Conservation (phyloP, 2,113 vertebrate genomes). For the Prunella himalayana region DNA sequence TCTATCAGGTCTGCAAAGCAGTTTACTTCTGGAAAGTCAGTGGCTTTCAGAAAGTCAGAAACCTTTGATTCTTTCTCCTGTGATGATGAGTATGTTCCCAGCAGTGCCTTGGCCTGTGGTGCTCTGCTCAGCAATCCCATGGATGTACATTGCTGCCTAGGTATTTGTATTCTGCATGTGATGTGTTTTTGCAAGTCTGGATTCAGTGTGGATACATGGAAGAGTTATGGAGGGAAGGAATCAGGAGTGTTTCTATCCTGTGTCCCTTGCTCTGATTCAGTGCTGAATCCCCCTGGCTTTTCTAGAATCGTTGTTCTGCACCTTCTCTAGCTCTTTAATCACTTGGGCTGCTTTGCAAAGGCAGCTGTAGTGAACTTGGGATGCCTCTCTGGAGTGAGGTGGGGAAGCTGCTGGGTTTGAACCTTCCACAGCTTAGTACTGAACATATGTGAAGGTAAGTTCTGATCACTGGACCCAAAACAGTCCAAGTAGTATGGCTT, state of each 20-base stretch:
- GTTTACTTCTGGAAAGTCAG: background rate
- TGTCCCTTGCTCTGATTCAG: background rate
- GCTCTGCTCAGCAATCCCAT: background rate
- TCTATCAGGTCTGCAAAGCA: background rate
- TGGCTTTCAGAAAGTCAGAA: background rate
- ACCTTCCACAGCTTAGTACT: background rate
- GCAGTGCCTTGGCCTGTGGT: background rate
- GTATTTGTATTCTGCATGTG: background rate
- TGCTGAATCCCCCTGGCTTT: background rate
- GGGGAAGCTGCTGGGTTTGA: background rate
- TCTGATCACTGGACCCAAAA: background rate
- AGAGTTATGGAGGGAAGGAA: background rate
- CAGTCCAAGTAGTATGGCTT: background rate
- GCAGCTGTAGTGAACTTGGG: background rate
- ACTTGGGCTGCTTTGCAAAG: background rate
- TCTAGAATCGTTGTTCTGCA: background rate
- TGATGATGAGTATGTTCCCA: background rate
- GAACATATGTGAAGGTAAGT: background rate
- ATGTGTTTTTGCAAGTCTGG: background rate
- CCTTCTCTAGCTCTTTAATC: background rate
- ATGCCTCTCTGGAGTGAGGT: background rate
- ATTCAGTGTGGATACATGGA: rapidly evolving
- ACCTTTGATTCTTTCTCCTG: background rate
- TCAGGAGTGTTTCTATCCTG: background rate
- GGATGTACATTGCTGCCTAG: rapidly evolving